These are phyloP conservation scores for Leguminivora glycinivorella DNA, from an alignment of 1,140 invertebrate genomes.

Conservation along the genomic window DNA sequence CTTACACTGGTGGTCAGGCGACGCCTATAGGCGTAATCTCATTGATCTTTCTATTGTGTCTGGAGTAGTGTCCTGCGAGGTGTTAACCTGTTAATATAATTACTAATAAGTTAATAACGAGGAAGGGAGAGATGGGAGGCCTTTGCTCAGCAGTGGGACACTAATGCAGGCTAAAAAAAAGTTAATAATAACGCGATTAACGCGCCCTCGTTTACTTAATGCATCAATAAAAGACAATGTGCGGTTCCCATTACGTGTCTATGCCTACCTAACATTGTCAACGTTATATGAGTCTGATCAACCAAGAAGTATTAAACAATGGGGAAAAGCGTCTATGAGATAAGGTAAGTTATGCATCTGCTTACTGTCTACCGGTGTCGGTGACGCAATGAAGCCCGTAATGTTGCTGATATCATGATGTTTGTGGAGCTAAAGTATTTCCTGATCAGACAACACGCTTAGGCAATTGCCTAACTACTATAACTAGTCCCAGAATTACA, in stretches of 20 bases:
- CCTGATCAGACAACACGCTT: neutral
- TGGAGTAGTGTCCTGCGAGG: no score
- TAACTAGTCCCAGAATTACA: no score
- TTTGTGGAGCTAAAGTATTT: neutral
- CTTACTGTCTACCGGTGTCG: slow-evolving; percentile 16
- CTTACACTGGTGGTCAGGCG: no score
- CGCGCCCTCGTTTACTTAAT: no score
- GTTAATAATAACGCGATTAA: no score
- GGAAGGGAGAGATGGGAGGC: no score
- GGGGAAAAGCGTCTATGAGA: slow-evolving; percentile 8
- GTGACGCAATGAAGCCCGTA: slow-evolving; percentile 19
- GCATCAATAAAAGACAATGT: neutral
- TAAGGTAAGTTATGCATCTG: slow-evolving; percentile 6
- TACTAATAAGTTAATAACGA: no score
- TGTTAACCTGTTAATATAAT: no score
- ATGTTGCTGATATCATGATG: neutral
- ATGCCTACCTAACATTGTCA: neutral
- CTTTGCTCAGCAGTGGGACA: no score
- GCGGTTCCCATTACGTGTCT: neutral
- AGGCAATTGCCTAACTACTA: neutral
- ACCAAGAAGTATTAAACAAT: slow-evolving; percentile 13
- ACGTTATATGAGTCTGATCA: slow-evolving; percentile 10
- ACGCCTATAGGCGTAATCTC: no score
- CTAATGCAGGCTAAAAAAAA: no score
- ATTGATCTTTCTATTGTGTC: no score